Evolutionary conservation across 2,888 invertebrate genomes (phyloP), one percentile per base, ranked within the genome.

Genomic region (Drosophila melanosoma): DNA sequence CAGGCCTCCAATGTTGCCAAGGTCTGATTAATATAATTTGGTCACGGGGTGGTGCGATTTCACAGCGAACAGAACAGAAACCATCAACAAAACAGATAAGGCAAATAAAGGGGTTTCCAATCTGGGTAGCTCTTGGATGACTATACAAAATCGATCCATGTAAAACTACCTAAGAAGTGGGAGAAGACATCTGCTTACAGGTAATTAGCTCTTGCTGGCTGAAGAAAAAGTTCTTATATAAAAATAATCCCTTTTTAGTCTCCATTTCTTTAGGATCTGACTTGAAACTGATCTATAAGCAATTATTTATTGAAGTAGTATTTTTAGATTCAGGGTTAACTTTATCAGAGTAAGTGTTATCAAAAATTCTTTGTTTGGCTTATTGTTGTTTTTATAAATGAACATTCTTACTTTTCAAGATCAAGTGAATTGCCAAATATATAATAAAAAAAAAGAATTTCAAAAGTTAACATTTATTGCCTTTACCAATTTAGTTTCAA

Each of bases 11-110:
- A 51, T n/a, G 89, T 89, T 87, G 84, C 69, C 87, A 79, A 62
- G 87, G 87, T 75, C 86, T 89, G 89, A 87, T 89, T 78, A 72
- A 49, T n/a, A 38, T 6, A 23, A 15, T 40, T 32, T 68, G n/a
- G 29, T 64, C 63, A 53, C 29, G 38, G n/a, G 57, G 67, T 78
- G 75, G 69, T 69, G 62, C 68, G 81, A 76, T 65, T 45, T 52
- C 33, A 62, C 42, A 51, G 61, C 60, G 42, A 65, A 53, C 49
- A 54, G 59, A 29, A 29, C 23, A 10, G 10, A 51, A 26, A 4
- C 53, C 23, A 12, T 33, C 26, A 38, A 35, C 45, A 12, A 20
- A 12, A 36, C 17, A 53, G 76, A 80, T 74, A 76, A 67, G 58
- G 15, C 29, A 10, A 7, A 38, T 17, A 38, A 60, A 60, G 45